Percentiles rank a stretch among this genome's conserved stretches.
These are phyloP conservation scores for Mormyrus proboscirostris DNA, from an alignment of 2,797 vertebrate species.

Conservation along the genomic window DNA sequence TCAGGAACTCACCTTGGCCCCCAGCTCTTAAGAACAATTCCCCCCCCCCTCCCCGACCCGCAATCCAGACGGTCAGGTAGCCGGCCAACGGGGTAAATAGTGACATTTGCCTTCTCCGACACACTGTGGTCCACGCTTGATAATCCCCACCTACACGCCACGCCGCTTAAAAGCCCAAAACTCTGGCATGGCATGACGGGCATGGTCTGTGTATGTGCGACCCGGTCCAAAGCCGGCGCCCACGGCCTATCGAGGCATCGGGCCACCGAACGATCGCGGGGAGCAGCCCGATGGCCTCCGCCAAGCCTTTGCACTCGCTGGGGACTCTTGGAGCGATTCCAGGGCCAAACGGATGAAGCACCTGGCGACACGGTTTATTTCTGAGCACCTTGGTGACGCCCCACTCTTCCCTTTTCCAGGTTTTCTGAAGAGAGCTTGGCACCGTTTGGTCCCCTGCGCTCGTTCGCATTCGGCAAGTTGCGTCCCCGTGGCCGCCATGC, in stretches of 20 bases:
- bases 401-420: background rate
- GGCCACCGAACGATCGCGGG: background rate
- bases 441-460: background rate
- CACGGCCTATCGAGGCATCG: background rate
- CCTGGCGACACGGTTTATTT: background rate
- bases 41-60: background rate
- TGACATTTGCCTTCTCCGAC: background rate
- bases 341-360: background rate
- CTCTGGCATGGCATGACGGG: background rate
- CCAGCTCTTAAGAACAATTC: background rate
- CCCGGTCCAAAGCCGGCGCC: background rate
- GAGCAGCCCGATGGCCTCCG: background rate
- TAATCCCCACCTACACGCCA: background rate
- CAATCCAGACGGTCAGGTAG: background rate
- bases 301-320: background rate
- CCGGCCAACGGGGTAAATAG: background rate
- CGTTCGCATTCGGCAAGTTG: background rate
- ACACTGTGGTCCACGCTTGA: background rate
- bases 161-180: background rate
- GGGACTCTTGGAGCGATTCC: background rate
- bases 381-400: background rate
- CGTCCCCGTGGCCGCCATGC: conserved; percentile 30
- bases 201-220: background rate
- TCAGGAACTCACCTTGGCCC: background rate
- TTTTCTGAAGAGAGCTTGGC: background rate